These are phyloP conservation scores for Drosophila asahinai DNA, from an alignment of 1,140 invertebrate genomes.

Conservation along the genomic window DNA sequence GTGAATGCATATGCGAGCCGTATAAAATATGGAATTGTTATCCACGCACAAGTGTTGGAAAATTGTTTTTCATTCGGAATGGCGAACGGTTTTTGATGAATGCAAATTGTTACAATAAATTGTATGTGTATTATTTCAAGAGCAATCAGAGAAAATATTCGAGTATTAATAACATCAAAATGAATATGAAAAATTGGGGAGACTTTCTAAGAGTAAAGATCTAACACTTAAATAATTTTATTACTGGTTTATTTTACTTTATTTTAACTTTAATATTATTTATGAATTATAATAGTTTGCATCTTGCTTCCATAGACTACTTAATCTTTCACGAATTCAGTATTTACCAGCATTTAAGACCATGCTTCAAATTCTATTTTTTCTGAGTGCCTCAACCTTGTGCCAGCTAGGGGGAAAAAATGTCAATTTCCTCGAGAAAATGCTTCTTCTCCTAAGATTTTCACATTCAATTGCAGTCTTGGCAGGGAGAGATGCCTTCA, in stretches of 20 bases:
- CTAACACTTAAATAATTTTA: no score
- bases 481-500: not conserved
- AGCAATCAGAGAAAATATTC: not conserved
- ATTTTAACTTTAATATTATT: no score
- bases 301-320: not conserved
- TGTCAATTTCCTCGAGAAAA: constrained; percentile 38
- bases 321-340: not conserved
- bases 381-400: constrained; percentile 11
- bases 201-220: no score
- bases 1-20: constrained; percentile 1
- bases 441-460: constrained; percentile 25
- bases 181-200: no score
- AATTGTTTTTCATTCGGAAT: constrained; percentile 9
- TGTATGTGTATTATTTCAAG: not conserved
- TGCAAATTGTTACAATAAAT: not conserved
- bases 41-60: constrained; percentile 30
- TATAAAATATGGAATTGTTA: constrained; percentile 37
- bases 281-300: no score
- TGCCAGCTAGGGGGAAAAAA: constrained; percentile 15
- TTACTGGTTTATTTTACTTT: no score
- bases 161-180: not conserved
- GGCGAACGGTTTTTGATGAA: not conserved
- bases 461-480: constrained; percentile 35
- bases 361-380: constrained; percentile 1
- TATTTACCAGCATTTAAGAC: not conserved